A percentile compares a stretch with the other conserved stretches of the same genome.
These are phyloP conservation scores for Pygoscelis antarcticus DNA, from an alignment of 2,113 vertebrate species.

Conservation along the genomic window DNA sequence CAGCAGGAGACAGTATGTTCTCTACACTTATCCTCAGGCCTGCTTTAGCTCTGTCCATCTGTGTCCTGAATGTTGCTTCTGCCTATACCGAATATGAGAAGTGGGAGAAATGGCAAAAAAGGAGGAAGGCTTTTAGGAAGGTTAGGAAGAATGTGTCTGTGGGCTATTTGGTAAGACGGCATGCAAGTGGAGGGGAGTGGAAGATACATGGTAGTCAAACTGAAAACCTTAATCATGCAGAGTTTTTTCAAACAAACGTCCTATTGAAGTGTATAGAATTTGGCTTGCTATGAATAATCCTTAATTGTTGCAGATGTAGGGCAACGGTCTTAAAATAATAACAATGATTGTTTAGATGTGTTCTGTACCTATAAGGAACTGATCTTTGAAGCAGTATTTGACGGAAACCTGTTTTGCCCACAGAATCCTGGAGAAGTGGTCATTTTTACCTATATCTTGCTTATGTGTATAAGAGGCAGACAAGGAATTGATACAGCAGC, in stretches of 20 bases:
- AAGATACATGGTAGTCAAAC: rapidly evolving
- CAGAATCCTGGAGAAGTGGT: neutral
- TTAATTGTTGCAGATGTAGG: neutral
- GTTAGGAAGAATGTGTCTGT: neutral
- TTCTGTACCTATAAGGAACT: neutral
- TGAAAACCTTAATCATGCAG: neutral
- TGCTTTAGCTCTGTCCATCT: neutral
- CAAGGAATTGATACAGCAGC: neutral
- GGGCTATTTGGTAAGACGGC: neutral
- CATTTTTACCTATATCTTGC: slow-evolving; percentile 22
- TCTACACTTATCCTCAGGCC: neutral
- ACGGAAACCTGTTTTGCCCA: neutral
- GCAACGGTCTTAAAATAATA: neutral
- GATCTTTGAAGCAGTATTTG: neutral
- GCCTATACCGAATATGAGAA: neutral
- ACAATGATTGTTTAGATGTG: neutral
- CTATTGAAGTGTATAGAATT: neutral
- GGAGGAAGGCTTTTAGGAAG: neutral
- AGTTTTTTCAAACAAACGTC: neutral
- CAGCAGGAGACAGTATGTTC: neutral
- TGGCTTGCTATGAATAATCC: neutral
- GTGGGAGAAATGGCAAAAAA: neutral
- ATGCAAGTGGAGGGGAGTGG: neutral
- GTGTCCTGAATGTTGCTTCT: neutral
- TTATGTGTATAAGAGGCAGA: neutral